A percentile compares a stretch with the other conserved stretches of the same genome.
Evolutionary conservation across 2,113 vertebrate species (phyloP).

Genomic region (Sturnira hondurensis): DNA sequence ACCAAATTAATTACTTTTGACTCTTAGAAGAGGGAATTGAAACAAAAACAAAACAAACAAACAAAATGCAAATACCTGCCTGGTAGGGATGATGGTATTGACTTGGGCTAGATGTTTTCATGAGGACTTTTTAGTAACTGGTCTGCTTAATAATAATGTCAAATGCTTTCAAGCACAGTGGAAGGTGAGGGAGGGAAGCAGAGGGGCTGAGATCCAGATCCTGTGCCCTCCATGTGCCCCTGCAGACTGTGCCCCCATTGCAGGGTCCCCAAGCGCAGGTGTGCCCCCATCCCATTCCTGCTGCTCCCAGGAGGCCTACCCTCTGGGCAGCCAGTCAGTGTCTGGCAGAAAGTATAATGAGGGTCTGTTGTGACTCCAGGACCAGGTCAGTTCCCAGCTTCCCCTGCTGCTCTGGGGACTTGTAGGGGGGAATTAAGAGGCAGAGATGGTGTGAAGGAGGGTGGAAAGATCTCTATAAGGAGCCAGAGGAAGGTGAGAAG

Average conservation of each 20-base stretch:
- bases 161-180: background rate
- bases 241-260: accelerated
- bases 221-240: background rate
- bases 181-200: background rate
- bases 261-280: background rate
- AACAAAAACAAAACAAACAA: background rate
- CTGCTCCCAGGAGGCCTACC: accelerated
- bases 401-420: background rate
- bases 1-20: background rate
- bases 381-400: background rate
- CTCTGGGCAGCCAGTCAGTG: background rate
- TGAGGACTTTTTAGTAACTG: background rate
- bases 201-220: background rate
- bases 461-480: background rate
- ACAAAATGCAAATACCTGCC: background rate
- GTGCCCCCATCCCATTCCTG: accelerated
- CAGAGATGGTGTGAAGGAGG: background rate
- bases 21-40: background rate
- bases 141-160: background rate
- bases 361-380: too few relatives aligned
- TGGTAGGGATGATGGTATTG: background rate
- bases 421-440: background rate
- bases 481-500: background rate
- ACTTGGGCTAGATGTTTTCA: background rate
- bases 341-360: background rate